Evolutionary conservation across 2,797 vertebrate genomes (phyloP).

Genomic region (Sebastes kiyomatsui): DNA sequence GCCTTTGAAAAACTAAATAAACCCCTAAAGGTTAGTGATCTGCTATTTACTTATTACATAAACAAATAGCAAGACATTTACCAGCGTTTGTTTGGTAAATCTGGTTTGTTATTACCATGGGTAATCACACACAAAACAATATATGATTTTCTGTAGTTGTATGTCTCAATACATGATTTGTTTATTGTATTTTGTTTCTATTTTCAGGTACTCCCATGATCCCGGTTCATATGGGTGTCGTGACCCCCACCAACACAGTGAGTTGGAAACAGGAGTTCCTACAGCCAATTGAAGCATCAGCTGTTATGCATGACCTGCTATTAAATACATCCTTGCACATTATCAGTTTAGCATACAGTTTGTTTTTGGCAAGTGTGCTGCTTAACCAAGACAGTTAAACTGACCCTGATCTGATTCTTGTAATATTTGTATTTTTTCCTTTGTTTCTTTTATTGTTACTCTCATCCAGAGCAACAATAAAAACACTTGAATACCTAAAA

Average conservation of each 20-base stretch:
- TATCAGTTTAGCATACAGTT: not conserved
- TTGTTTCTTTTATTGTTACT: not conserved
- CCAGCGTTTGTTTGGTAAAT: not conserved
- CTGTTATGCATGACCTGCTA: not conserved
- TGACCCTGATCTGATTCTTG: not conserved
- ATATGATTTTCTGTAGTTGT: not conserved
- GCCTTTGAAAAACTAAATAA: not conserved
- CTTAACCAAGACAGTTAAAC: not conserved
- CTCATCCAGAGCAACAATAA: not conserved
- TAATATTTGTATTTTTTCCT: not conserved
- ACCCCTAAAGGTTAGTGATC: too few species aligned
- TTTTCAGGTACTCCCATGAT: constrained; percentile 95
- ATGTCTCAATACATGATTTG: not conserved
- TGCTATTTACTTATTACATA: too few species aligned
- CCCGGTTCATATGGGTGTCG: constrained; percentile 98
- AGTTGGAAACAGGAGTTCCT: constrained; percentile 48
- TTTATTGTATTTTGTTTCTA: not conserved
- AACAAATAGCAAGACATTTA: not conserved
- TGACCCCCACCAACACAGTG: constrained; percentile 92
- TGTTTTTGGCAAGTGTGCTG: not conserved
- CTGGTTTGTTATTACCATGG: not conserved
- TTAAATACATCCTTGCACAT: not conserved
- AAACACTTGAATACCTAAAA: not conserved
- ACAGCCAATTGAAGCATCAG: not conserved
- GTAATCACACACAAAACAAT: not conserved